Conservation (phyloP, 2,888 invertebrate genomes). For the Megastigmus dorsalis region DNA sequence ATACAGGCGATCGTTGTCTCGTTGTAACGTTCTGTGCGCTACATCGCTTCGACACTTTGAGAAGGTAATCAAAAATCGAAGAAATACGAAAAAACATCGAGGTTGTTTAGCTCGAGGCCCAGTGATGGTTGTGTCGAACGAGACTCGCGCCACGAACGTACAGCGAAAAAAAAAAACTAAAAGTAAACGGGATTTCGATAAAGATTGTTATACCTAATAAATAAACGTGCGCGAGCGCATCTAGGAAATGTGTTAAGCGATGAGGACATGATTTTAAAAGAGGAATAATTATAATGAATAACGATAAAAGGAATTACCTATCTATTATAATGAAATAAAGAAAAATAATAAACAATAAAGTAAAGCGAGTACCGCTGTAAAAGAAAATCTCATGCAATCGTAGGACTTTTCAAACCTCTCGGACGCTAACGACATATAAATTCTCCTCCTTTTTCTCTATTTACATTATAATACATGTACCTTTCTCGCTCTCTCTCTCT, state of each 20-base stretch:
- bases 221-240: background rate
- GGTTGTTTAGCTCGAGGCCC: background rate
- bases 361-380: background rate
- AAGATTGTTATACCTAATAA: slow-evolving; percentile 1
- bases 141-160: no score
- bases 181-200: slow-evolving; percentile 45
- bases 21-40: slow-evolving; percentile 13
- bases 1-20: slow-evolving; percentile 8
- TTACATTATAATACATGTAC: no score
- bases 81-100: background rate
- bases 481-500: background rate
- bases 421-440: slow-evolving; percentile 32
- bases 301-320: background rate
- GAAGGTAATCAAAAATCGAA: background rate
- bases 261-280: background rate
- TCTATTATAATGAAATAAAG: background rate
- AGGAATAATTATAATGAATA: background rate
- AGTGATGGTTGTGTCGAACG: no score
- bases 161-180: background rate
- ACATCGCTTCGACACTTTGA: background rate
- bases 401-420: slow-evolving; percentile 1
- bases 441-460: background rate
- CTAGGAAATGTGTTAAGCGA: background rate
- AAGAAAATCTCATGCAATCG: no score
- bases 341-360: background rate